Percentiles rank a stretch among this genome's conserved stretches.
Conservation (phyloP, 1,140 invertebrate genomes). For the Mesaphorura yosii region DNA sequence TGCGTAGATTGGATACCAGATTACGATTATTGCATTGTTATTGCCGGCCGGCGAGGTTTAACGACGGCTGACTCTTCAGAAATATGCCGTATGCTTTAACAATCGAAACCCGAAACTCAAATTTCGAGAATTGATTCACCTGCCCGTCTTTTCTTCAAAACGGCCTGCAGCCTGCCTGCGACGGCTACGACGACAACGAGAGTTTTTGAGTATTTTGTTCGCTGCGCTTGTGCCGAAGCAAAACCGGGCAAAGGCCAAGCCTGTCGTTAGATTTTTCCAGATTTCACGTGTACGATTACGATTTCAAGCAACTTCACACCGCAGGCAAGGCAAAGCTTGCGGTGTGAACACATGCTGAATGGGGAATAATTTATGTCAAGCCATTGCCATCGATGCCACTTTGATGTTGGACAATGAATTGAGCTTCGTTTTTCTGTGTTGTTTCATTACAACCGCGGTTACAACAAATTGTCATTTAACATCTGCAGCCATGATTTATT, state of each 20-base stretch:
- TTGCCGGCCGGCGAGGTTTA: not conserved
- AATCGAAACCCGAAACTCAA: not conserved
- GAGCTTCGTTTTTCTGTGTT: not conserved
- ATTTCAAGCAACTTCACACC: no score
- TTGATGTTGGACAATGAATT: not conserved
- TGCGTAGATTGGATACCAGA: not conserved
- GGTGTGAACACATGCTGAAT: no score
- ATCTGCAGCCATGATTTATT: slow-evolving; percentile 14
- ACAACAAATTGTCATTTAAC: not conserved
- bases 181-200: not conserved
- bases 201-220: no score
- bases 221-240: no score
- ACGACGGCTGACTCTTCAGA: not conserved
- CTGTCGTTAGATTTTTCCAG: no score
- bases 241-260: no score
- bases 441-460: not conserved
- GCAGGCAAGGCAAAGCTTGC: no score
- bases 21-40: not conserved
- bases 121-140: not conserved
- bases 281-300: no score
- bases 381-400: no score
- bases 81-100: not conserved
- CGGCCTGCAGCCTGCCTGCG: no score
- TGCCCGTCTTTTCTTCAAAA: no score
- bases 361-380: no score